Percentiles rank a stretch among this genome's conserved stretches.
Evolutionary conservation across 2,113 vertebrate genomes (phyloP).

Genomic region (Psettodes erumei): DNA sequence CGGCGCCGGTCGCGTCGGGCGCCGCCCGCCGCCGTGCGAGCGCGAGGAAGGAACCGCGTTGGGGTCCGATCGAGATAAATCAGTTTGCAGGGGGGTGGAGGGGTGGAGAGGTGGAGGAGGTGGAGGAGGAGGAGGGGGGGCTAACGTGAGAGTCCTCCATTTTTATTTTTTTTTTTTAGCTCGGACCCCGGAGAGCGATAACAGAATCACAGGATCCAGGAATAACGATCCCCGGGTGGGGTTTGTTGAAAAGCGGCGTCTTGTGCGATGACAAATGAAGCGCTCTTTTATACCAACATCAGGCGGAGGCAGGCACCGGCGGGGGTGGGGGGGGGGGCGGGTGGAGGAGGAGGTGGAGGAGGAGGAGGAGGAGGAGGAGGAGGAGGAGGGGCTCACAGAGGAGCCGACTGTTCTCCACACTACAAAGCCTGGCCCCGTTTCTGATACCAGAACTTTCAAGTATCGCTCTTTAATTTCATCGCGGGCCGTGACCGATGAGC

Average conservation of each 20-base stretch:
- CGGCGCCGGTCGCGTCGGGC: too few species aligned
- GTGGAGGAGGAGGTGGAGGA: too few species aligned
- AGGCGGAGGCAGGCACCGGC: neutral
- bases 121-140: too few species aligned
- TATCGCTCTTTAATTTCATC: constrained; percentile 34
- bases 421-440: constrained; percentile 3
- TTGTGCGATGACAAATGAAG: constrained; percentile 36
- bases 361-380: too few species aligned
- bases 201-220: constrained; percentile 45
- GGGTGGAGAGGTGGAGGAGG: too few species aligned
- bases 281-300: constrained; percentile 22
- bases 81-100: too few species aligned
- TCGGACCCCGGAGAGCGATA: constrained; percentile 58
- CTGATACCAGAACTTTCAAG: constrained; percentile 29
- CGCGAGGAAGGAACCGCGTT: too few species aligned
- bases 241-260: constrained; percentile 4
- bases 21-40: too few species aligned
- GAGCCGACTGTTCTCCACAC: constrained; percentile 11
- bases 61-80: too few species aligned
- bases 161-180: constrained; percentile 32
- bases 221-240: constrained; percentile 55
- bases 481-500: constrained; percentile 49
- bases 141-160: constrained; percentile 30
- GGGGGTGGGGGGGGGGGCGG: neutral
- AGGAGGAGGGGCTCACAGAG: too few species aligned